Base-by-base conservation (phyloP, 2,113 vertebrate species). In the Lathamus discolor region DNA sequence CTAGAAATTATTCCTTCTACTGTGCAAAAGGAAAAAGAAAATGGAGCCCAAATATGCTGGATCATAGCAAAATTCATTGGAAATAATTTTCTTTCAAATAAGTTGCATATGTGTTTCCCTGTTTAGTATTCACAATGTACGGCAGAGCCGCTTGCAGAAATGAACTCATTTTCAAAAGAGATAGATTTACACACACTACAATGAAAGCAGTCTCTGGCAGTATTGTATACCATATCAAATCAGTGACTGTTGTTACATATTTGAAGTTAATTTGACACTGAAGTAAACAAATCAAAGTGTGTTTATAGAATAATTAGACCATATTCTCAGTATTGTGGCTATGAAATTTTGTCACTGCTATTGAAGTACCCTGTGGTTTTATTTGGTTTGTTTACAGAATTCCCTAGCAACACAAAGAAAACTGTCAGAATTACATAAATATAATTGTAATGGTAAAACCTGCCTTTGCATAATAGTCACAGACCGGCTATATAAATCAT, bases 271-370 rank as follows among this genome's bases (percentile, higher is more conserved):
- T 98, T 98, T 98, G 97, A 98, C 96, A 80, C 96, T 96, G 97
- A 96, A 95, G 97, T 98, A 98, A 98, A 98, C 98, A 98, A 98
- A 98, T 98, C 98, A 98, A 97, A 98, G 95, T 96, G 90, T 98
- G 98, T 98, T 98, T 98, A 98, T 97, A 96, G 96, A 98, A 98
- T 97, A 98, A 98, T 98, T 98, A 98, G 97, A 94, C 97, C 84
- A 91, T 95, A 97, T 98, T 98, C 95, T 96, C 94, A 87, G 82
- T 88, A 97, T 96, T 95, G 96, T 96, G 97, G 97, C 90, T 96
- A 94, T 68, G 81, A 97, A 96, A 92, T 97, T 97, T 98, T 97
- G 98, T 97, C 95, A 97, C 97, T 93, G 96, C 97, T 90, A 94
- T 97, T 96, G 97, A 96, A 96, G 93, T 89, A 35, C 85, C 46